These are phyloP conservation scores for Himalopsyche anomala DNA, from an alignment of 2,888 invertebrate genomes.

Conservation along the genomic window DNA sequence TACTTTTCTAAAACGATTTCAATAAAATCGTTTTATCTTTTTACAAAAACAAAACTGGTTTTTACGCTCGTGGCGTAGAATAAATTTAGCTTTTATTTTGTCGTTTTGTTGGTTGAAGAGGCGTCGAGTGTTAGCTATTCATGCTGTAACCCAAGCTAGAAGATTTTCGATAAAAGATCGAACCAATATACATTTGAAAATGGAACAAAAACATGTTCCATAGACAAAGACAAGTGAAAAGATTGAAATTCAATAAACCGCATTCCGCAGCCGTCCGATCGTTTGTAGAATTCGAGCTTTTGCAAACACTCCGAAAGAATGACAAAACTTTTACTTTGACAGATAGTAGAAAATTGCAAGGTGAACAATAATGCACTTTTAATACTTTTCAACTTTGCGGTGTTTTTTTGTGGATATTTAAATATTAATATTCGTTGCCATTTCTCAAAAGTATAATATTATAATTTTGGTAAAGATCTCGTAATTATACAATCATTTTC, in stretches of 20 bases:
- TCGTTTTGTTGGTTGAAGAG: conserved; percentile 8
- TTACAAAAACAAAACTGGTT: conserved; percentile 4
- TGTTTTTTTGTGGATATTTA: no score
- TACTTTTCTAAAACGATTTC: not conserved
- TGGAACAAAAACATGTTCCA: conserved; percentile 55
- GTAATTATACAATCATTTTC: no score
- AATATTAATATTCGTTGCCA: no score
- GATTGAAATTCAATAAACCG: conserved; percentile 63
- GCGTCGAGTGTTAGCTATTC: conserved; percentile 10
- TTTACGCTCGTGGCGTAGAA: conserved; percentile 7
- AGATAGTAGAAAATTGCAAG: not conserved
- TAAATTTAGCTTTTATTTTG: not conserved
- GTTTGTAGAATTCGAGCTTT: conserved; percentile 49
- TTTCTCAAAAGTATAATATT: no score
- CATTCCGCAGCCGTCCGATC: conserved; percentile 53
- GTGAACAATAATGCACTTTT: not conserved
- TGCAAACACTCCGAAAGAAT: conserved; percentile 6
- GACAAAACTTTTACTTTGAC: not conserved
- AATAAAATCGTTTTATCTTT: not conserved
- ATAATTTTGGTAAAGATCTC: no score
- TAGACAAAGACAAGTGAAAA: conserved; percentile 52
- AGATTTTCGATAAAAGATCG: conserved; percentile 48
- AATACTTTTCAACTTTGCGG: no score
- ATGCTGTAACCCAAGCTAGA: not conserved
- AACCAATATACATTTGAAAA: conserved; percentile 50